Conservation (phyloP, 2,888 invertebrate genomes). For the Lasioglossum oenotherae region DNA sequence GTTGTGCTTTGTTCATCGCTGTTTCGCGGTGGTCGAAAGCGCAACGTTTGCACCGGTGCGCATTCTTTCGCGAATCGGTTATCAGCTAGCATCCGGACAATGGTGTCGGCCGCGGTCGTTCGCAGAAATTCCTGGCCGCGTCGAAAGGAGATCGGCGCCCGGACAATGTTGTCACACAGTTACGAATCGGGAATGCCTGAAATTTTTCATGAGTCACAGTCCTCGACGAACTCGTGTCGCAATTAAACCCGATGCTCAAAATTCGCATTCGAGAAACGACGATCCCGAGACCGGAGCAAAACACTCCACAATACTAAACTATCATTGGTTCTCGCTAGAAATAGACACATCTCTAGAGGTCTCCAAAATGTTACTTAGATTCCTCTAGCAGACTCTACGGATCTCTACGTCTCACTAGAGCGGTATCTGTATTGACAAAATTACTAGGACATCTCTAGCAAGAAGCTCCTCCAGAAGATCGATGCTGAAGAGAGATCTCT, state of each 20-base stretch:
- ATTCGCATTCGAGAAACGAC: slow-evolving; percentile 16
- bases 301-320: background rate
- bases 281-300: background rate
- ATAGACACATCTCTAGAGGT: background rate
- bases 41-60: slow-evolving; percentile 5
- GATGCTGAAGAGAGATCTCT: background rate
- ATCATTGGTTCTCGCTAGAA: background rate
- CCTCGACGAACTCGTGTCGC: slow-evolving; percentile 28
- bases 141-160: slow-evolving; percentile 43
- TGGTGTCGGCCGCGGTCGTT: slow-evolving; percentile 64
- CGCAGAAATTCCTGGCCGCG: slow-evolving; percentile 43
- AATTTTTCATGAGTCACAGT: slow-evolving; percentile 59
- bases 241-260: slow-evolving; percentile 18
- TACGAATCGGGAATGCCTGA: slow-evolving; percentile 47
- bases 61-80: slow-evolving; percentile 35
- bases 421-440: too few relatives aligned
- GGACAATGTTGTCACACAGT: slow-evolving; percentile 56
- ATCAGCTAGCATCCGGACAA: slow-evolving; percentile 53
- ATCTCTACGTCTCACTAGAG: too few relatives aligned
- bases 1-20: background rate
- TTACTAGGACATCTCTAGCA: too few relatives aligned
- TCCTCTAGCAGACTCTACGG: too few relatives aligned
- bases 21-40: background rate
- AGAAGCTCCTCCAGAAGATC: background rate
- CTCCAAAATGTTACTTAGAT: background rate